Conservation (phyloP, 2,113 vertebrate species). For the Willisornis vidua region DNA sequence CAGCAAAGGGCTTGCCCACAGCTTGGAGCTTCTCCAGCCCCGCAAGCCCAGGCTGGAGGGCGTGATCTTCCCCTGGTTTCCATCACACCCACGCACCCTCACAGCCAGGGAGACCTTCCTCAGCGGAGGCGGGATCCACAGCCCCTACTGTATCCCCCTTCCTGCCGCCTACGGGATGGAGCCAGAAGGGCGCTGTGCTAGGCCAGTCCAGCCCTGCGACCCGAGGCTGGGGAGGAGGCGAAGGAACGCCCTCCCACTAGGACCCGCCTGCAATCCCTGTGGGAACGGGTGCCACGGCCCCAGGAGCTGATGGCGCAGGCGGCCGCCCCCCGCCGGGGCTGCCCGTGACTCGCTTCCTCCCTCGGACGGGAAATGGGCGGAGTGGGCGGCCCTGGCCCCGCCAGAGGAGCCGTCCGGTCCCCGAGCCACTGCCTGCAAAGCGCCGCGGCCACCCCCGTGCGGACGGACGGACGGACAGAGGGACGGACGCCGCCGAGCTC, state of each 20-base stretch:
- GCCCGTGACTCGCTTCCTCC: conserved; percentile 24
- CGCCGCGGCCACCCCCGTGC: neutral
- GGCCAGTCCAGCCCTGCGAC: neutral
- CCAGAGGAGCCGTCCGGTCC: neutral
- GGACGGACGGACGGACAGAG: neutral
- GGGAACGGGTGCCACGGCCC: neutral
- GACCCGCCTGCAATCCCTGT: no score
- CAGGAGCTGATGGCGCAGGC: neutral
- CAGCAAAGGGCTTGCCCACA: neutral
- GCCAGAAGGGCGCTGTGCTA: neutral
- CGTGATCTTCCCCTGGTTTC: accelerated
- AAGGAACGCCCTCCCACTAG: accelerated
- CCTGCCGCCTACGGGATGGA: no score
- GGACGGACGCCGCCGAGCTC: neutral
- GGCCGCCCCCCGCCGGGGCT: neutral
- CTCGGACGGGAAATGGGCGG: conserved; percentile 3
- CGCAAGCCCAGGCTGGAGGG: neutral
- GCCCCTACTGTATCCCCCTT: no score
- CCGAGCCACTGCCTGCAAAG: neutral
- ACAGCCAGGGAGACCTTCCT: no score
- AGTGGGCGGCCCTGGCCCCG: neutral
- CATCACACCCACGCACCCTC: neutral
- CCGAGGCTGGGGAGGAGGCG: no score
- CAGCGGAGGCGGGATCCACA: accelerated
- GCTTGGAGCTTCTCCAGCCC: neutral